Conservation (phyloP, 2,797 vertebrate species). For the Petrocephalus schoutedeni region DNA sequence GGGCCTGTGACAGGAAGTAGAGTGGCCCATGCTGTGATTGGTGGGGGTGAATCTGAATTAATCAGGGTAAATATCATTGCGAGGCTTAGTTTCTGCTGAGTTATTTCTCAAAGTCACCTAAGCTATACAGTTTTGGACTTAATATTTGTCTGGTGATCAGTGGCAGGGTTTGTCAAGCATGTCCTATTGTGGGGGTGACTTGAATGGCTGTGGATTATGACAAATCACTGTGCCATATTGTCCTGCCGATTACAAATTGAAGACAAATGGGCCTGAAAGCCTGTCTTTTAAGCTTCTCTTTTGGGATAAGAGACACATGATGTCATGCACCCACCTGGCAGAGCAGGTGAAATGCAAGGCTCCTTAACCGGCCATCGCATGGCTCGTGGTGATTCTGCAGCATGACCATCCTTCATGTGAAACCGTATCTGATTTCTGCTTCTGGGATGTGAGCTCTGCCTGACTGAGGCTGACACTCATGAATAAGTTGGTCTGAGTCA, state of each 20-base stretch:
- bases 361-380: not conserved
- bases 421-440: not conserved
- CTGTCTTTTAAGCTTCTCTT: not conserved
- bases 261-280: not conserved
- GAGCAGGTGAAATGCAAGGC: not conserved
- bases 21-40: not conserved
- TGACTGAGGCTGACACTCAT: not conserved
- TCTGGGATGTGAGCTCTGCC: not conserved
- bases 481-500: slow-evolving; percentile 8
- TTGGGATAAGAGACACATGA: not conserved
- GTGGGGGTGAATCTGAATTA: not conserved
- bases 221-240: not conserved
- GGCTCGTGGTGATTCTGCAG: not conserved
- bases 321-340: not conserved
- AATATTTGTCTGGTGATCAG: not conserved
- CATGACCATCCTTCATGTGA: not conserved
- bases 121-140: not conserved
- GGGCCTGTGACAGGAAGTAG: not conserved
- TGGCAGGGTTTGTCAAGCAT: not conserved
- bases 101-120: not conserved
- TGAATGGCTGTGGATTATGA: not conserved
- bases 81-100: not conserved
- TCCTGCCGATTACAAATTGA: not conserved
- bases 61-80: not conserved
- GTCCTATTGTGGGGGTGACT: not conserved